Conservation (phyloP, 64 coral and sea anemone species). For the Actinia tenebrosa region DNA sequence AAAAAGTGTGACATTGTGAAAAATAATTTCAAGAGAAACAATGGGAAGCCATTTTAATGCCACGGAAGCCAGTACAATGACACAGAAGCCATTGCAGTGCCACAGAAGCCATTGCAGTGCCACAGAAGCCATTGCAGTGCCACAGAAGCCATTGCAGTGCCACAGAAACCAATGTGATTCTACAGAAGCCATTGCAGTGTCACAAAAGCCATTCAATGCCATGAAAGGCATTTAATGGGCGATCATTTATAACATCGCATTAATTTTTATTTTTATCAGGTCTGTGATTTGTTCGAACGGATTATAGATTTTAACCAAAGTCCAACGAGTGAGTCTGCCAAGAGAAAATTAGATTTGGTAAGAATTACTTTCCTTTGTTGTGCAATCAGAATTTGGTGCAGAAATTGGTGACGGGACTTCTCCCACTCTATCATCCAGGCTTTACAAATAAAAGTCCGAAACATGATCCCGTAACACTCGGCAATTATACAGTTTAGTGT, state of each 20-base stretch:
- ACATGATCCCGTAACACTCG: too few relatives aligned
- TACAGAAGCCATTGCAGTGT: background rate
- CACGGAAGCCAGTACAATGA: background rate
- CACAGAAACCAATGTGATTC: background rate
- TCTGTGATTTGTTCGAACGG: slow-evolving; percentile 76
- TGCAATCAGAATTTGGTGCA: too few relatives aligned
- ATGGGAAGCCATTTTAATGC: too few relatives aligned
- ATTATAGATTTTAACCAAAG: slow-evolving; percentile 84
- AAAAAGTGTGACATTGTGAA: too few relatives aligned
- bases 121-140: background rate
- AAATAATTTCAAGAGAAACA: too few relatives aligned
- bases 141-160: background rate
- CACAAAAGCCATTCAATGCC: background rate
- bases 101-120: background rate
- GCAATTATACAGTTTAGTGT: too few relatives aligned
- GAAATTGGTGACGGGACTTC: background rate
- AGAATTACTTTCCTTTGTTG: background rate
- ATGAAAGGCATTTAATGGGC: too few relatives aligned
- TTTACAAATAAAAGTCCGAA: too few relatives aligned
- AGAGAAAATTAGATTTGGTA: slow-evolving; percentile 84
- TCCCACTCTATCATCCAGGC: too few relatives aligned
- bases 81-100: background rate
- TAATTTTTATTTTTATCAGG: slow-evolving; percentile 18
- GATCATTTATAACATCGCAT: background rate
- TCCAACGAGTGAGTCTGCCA: slow-evolving; percentile 75